phyloP scores from a whole-genome alignment of 2,797 vertebrate species.

The Stomatorhinus walkeri region DNA sequence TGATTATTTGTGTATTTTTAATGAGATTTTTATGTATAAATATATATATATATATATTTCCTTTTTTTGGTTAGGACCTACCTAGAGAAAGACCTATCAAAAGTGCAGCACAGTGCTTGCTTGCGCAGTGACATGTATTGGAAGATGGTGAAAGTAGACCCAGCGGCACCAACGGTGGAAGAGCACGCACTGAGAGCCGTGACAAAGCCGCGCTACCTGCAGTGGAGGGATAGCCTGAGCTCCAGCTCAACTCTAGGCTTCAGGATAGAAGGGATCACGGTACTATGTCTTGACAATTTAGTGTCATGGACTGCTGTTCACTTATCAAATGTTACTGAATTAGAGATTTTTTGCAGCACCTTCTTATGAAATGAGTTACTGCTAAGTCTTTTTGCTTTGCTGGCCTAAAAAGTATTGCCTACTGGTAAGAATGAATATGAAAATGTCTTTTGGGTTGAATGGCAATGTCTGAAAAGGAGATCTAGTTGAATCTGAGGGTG shows the following conservation, averaged over 20 bases:
- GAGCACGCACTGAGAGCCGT: slow-evolving; percentile 65
- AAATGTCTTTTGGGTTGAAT: not conserved
- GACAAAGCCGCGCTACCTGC: slow-evolving; percentile 79
- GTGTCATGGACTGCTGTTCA: not conserved
- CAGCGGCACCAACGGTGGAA: slow-evolving; percentile 60
- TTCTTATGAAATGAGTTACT: not conserved
- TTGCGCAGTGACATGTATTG: slow-evolving; percentile 76
- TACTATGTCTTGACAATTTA: slow-evolving; percentile 37
- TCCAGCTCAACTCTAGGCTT: slow-evolving; percentile 73
- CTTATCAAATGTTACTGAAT: not conserved
- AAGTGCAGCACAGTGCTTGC: slow-evolving; percentile 53
- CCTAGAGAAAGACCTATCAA: slow-evolving; percentile 72
- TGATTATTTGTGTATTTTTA: not conserved
- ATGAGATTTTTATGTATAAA: not conserved
- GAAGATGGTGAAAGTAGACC: slow-evolving; percentile 77
- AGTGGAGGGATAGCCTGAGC: slow-evolving; percentile 74
- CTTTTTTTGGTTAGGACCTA: slow-evolving; percentile 62
- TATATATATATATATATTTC: not conserved
- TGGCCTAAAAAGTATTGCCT: not conserved
- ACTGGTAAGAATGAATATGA: not conserved
- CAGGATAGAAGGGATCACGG: slow-evolving; percentile 80
- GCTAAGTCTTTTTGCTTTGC: not conserved
- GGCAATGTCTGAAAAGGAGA: not conserved
- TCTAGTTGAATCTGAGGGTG: not conserved
- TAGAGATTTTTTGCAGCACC: not conserved